Evolutionary conservation across 2,113 vertebrate genomes (phyloP).

Genomic region (Leiothrix lutea): DNA sequence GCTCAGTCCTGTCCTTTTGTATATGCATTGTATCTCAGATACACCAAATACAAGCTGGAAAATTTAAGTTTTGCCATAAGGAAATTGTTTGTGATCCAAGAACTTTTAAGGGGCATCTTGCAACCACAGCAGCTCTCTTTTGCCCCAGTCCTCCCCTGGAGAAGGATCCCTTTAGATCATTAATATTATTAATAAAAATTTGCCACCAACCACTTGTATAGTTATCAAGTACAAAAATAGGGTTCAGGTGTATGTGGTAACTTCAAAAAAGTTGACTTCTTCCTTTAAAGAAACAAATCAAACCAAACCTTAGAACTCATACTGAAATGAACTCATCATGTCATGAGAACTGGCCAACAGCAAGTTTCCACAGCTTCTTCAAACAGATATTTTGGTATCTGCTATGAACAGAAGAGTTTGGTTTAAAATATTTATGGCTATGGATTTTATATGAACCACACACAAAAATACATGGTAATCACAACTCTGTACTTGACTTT

Average conservation of each 20-base stretch:
- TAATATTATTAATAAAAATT: background rate
- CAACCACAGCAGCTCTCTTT: background rate
- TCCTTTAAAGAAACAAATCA: background rate
- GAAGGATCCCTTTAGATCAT: background rate
- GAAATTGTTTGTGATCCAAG: background rate
- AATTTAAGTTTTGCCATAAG: background rate
- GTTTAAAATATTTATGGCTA: background rate
- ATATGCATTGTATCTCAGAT: background rate
- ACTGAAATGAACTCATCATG: background rate
- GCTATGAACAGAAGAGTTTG: background rate
- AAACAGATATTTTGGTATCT: background rate
- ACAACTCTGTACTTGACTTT: background rate
- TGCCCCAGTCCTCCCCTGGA: background rate
- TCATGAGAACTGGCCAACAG: background rate
- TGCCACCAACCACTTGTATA: background rate
- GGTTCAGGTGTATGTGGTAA: background rate
- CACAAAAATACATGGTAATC: background rate
- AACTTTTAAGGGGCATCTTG: background rate
- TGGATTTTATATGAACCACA: accelerated
- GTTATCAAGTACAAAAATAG: background rate
- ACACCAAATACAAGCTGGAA: background rate
- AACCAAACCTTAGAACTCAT: background rate
- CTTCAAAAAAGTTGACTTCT: background rate
- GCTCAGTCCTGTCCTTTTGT: background rate
- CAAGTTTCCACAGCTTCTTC: background rate